These are phyloP conservation scores for Pteronotus mesoamericanus DNA, from an alignment of 2,797 vertebrate genomes.

Conservation along the genomic window DNA sequence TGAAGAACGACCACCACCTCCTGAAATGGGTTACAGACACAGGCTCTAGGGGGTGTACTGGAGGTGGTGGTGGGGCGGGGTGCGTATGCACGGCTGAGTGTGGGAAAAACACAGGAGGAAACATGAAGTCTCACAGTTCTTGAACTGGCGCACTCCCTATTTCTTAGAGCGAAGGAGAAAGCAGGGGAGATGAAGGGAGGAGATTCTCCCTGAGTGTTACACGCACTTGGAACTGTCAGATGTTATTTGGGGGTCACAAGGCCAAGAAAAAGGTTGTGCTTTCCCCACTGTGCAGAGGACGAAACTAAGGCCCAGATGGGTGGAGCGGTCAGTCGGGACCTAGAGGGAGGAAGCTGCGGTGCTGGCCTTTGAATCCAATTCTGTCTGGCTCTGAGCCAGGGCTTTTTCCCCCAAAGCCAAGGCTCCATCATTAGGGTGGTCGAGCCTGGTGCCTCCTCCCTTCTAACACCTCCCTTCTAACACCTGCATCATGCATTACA, in stretches of 20 bases:
- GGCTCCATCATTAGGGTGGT: not conserved
- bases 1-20: not conserved
- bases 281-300: not conserved
- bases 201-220: accelerated
- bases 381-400: not conserved
- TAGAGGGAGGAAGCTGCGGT: not conserved
- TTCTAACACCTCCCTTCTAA: not conserved
- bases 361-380: not conserved
- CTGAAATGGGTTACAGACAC: not conserved
- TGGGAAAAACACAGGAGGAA: not conserved
- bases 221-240: not conserved
- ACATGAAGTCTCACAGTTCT: not conserved
- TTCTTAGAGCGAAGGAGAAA: not conserved
- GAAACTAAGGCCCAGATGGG: not conserved
- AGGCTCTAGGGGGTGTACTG: not conserved
- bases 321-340: not conserved
- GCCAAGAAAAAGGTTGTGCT: not conserved
- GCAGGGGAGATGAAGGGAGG: not conserved
- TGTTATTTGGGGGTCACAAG: not conserved
- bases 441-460: not conserved
- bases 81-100: accelerated
- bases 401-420: not conserved
- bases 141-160: no score
- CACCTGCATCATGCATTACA: not conserved
- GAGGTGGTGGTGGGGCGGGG: not conserved